Evolutionary conservation across 1,140 invertebrate species (phyloP), one percentile per base, ranked within the genome.

Genomic region (Armadillidium nasatum): DNA sequence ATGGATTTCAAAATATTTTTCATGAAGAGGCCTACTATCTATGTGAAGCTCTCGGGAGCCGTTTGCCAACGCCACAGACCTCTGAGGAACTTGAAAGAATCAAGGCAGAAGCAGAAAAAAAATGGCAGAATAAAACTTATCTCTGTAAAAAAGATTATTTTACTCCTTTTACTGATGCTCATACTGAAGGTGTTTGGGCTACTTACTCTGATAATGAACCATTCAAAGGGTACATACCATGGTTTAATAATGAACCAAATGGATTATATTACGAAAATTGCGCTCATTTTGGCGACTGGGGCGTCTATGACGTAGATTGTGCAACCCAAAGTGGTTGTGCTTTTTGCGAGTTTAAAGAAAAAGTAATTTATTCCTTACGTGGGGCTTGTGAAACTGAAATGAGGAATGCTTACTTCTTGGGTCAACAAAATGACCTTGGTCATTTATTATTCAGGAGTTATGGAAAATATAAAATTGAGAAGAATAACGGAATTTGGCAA

Each of bases 351-450:
- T 72, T 72, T 33, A 3, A 72, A 43, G 71, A 72, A 43, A 10
- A 9, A 15, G 46, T 13, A 23, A 45, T 72, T 10, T 72, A 23
- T 45, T 44, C 71, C 2, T 9, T 72, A 45, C 21, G 71, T 19
- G 71, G 71, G n/a, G 46, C 71, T 19, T 72, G 69, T 71, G 69
- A 71, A 21, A 3, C 22, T 4, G 69, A 71, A 71, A 22, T 71
- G 4, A 22, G 69, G 19, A 72, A 72, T 19, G 46, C 71, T n/a
- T 43, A 3, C 22, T 72, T 72, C 71, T 72, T 43, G 19, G 71
- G 43, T 13, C 71, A 72, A 10, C 71, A 72, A 45, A 22, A 44
- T 15, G n/a, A 43, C 1, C 11, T 22, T 69, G 68, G 4, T 23
- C 60, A 67, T 67, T 33, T 33, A 33, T 33, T 33, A 33, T 33